Base-by-base conservation (phyloP, 2,888 invertebrate genomes). In the Sturmia bella region DNA sequence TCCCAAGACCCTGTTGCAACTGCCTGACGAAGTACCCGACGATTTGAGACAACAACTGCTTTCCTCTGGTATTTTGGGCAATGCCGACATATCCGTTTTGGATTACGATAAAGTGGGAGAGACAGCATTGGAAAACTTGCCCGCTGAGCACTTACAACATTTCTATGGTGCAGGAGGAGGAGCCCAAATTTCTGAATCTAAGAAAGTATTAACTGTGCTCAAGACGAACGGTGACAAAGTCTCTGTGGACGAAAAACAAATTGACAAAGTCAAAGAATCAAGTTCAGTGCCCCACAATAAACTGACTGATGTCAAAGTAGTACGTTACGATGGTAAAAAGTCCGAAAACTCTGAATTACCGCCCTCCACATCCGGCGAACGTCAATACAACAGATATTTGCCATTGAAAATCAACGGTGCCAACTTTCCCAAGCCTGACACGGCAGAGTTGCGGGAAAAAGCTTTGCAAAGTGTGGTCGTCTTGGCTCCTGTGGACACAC, bases 101-200 rank as follows among this genome's bases (percentile, higher is more conserved):
- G 96, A 97, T 91, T 97, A 97, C 86, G 96, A 97, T 87, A 96
- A 97, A 92, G 94, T 96, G 48, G 96, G 97, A 37, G 96, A 96
- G 83, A 96, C 96, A 70, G 95, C 96, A 4, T 91, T 97, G 64
- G 96, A 96, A 83, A 95, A 95, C 83, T 90, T 97, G 63, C 96
- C 96, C 2, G 96, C 96, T 66, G 96, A 97, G 90, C 96, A 96
- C 85, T 90, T 97, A 76, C 96, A 96, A 43, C 96, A 96, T 89
- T 96, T 97, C 90, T 96, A 96, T 87, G 94, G 95, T 19, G 95
- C 95, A n/a, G 96, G 96, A 68, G 96, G 96, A 74, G 95, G 92
- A 6, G 93, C 95, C 83, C 95, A 95, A 88, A 93, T 95, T 76
- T 93, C 94, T 21, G 92, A 93, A 59, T 95, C 95, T 86, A 95